These are phyloP conservation scores for Epinephelus moara DNA, from an alignment of 2,113 vertebrate species.

Conservation along the genomic window DNA sequence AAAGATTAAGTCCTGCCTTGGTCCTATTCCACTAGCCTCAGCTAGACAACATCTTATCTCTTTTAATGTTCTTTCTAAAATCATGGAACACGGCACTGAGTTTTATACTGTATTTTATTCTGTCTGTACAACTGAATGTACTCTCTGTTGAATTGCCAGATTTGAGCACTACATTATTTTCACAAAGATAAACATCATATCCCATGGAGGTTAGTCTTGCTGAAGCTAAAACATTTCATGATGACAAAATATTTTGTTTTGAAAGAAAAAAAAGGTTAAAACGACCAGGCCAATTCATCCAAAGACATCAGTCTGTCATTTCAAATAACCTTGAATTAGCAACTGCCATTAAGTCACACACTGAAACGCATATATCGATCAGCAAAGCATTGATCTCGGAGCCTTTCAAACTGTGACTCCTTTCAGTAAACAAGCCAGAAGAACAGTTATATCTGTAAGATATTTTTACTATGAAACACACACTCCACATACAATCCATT, in stretches of 20 bases:
- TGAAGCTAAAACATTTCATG: too few species aligned
- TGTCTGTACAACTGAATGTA: not conserved
- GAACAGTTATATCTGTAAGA: not conserved
- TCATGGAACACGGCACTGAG: too few species aligned
- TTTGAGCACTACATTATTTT: not conserved
- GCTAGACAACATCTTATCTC: too few species aligned
- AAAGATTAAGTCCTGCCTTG: too few species aligned
- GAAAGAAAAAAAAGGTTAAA: not conserved
- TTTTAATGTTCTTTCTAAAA: too few species aligned
- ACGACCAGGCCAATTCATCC: not conserved
- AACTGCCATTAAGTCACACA: not conserved
- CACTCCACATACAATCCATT: not conserved
- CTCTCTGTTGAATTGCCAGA: not conserved
- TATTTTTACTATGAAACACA: not conserved
- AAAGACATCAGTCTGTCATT: not conserved
- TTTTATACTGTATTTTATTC: not conserved
- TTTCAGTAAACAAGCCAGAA: not conserved
- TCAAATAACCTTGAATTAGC: not conserved
- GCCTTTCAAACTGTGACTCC: not conserved
- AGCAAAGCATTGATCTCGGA: not conserved
- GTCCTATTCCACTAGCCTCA: too few species aligned
- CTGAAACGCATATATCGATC: not conserved
- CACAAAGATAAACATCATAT: too few species aligned
- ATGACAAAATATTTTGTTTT: too few species aligned
- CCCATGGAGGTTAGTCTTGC: not conserved